Base-by-base conservation (phyloP, 1,140 invertebrate species). In the Bombus breviceps region DNA sequence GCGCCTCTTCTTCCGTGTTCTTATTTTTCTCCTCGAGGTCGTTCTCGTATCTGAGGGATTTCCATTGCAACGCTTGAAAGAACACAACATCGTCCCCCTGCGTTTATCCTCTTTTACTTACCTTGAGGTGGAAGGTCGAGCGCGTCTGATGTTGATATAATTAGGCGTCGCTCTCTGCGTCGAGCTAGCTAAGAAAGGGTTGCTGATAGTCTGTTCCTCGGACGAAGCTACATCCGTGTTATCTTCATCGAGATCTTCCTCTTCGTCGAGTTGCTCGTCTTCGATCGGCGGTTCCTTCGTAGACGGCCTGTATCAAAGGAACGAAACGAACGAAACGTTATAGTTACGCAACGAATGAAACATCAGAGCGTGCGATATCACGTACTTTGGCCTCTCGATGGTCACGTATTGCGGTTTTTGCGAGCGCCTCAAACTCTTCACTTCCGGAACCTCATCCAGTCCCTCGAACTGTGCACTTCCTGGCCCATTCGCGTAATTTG, bases 391-490 rank as follows among this genome's bases (percentile, higher is more conserved):
- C 77, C 96, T 93, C 86, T 95, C 93, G 57, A 96, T 96, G 0
- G 95, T 96, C 15, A 96, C 96, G 90, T 96, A 97, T 94, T 97
- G 96, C 39, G 97, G 97, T 91, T 96, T 96, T 62, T 96, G 96
- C 64, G 95, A 95, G 83, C 96, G 95, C 37, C 95, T 91, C 41
- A 96, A 94, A 82, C 93, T 95, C 86, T 96, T 96, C 15, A 96
- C 95, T 91, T 96, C 96, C 0, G 95, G 91, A 9, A 96, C 83
- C 72, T 96, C 94, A 28, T 96, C 96, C 2, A 97, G 90, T 0
- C 97, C 97, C 78, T 97, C 96, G 89, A 97, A 97, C 89, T 98
- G 97, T 0, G 97, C 96, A 57, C 97, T 96, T 28, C 95, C 95
- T 0, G 95, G 95, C 5, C 94, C 94, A 88, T 95, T 95, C 1